A percentile compares a stretch with the other conserved stretches of the same genome.
Conservation (phyloP, 2,888 invertebrate genomes). For the Nasonovia ribisnigri region DNA sequence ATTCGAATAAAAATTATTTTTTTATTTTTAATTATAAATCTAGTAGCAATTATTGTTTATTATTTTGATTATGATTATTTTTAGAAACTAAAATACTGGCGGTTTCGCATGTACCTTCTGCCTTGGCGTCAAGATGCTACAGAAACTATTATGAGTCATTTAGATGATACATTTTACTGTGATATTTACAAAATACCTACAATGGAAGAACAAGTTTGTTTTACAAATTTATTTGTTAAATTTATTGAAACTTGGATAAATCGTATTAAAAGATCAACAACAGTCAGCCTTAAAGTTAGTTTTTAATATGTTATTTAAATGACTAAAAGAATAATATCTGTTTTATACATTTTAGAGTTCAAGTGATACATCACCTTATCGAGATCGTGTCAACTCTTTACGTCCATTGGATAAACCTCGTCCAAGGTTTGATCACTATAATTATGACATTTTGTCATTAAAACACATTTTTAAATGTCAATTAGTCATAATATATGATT, state of each 20-base stretch:
- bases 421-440: constrained; percentile 79
- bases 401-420: constrained; percentile 84
- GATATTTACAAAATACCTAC: constrained; percentile 85
- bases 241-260: constrained; percentile 90
- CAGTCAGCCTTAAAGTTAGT: constrained; percentile 76
- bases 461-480: constrained; percentile 4
- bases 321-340: background rate
- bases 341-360: constrained; percentile 70
- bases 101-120: constrained; percentile 89
- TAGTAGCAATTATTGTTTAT: background rate
- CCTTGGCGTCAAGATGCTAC: constrained; percentile 84
- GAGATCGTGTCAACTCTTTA: constrained; percentile 91
- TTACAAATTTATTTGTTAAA: constrained; percentile 81
- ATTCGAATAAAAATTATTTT: background rate
- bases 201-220: constrained; percentile 74
- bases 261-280: constrained; percentile 83
- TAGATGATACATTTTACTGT: constrained; percentile 81
- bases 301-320: background rate
- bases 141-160: constrained; percentile 75
- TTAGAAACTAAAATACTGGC: constrained; percentile 89
- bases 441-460: constrained; percentile 65
- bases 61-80: constrained; percentile 65
- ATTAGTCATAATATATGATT: background rate
- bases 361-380: constrained; percentile 78
- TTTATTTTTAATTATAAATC: background rate